These are phyloP conservation scores for Scaptomyza polygonia DNA, from an alignment of 2,888 invertebrate genomes.

Conservation along the genomic window DNA sequence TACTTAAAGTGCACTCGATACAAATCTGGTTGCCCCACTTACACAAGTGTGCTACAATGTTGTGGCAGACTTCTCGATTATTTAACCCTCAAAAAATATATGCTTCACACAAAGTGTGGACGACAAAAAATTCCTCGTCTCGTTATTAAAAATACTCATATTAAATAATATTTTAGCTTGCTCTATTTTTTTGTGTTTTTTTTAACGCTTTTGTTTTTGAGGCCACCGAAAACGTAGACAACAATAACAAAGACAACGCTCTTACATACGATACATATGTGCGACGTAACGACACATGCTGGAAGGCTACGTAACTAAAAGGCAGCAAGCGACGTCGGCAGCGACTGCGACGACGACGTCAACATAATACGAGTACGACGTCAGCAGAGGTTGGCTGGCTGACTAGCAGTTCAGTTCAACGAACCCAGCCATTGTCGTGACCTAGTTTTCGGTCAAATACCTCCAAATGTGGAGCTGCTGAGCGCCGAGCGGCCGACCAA, in stretches of 20 bases:
- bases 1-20: slow-evolving; percentile 24
- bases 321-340: slow-evolving; percentile 42
- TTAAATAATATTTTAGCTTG: slow-evolving; percentile 65
- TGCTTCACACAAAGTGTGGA: background rate
- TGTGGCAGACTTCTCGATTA: slow-evolving; percentile 17
- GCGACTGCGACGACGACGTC: slow-evolving; percentile 63
- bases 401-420: slow-evolving; percentile 83
- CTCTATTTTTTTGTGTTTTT: slow-evolving; percentile 17
- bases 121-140: background rate
- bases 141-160: slow-evolving; percentile 45
- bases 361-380: slow-evolving; percentile 54
- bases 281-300: slow-evolving; percentile 48
- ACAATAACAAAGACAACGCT: slow-evolving; percentile 32
- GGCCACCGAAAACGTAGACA: slow-evolving; percentile 63
- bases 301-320: slow-evolving; percentile 76
- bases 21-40: slow-evolving; percentile 41
- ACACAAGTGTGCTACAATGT: background rate
- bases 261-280: background rate
- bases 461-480: slow-evolving; percentile 84
- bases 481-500: slow-evolving; percentile 45
- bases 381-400: slow-evolving; percentile 63
- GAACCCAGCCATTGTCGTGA: slow-evolving; percentile 85
- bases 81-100: slow-evolving; percentile 28
- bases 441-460: slow-evolving; percentile 85
- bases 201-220: slow-evolving; percentile 53